These are phyloP conservation scores for Rapana venosa DNA, from an alignment of 2,888 invertebrate species.

Conservation along the genomic window DNA sequence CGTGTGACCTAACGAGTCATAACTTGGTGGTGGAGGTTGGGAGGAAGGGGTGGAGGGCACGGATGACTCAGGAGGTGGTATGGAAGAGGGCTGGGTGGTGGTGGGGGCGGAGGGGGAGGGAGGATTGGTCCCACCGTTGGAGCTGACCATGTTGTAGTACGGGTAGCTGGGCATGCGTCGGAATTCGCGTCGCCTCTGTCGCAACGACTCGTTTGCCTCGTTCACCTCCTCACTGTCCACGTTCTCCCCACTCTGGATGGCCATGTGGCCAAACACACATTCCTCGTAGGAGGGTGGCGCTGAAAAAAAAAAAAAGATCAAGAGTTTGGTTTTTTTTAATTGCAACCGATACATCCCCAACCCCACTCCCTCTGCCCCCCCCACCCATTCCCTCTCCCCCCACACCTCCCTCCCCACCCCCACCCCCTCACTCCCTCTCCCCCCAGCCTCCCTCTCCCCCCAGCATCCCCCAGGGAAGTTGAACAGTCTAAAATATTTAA, in stretches of 20 bases:
- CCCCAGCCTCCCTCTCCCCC: no score
- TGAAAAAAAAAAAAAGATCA: not conserved
- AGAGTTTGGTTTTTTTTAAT: no score
- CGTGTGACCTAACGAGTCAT: constrained; percentile 46
- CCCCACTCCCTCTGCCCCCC: no score
- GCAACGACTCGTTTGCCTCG: not conserved
- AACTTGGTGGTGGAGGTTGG: constrained; percentile 49
- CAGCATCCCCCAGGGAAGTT: no score
- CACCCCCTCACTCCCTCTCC: no score
- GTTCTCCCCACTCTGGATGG: constrained; percentile 42
- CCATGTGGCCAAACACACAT: constrained; percentile 55
- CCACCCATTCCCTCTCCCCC: no score
- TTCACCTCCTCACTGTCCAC: constrained; percentile 45
- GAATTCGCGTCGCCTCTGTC: constrained; percentile 41
- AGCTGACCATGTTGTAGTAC: constrained; percentile 48
- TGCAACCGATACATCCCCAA: no score
- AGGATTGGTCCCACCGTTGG: constrained; percentile 3
- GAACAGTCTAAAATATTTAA: no score
- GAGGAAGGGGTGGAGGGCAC: not conserved
- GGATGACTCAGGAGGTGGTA: not conserved
- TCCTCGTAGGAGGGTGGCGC: constrained; percentile 57
- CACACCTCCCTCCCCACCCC: no score
- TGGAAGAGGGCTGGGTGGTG: constrained; percentile 18
- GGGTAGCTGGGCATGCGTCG: constrained; percentile 53
- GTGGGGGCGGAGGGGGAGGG: constrained; percentile 15